Conservation (phyloP, 1,140 invertebrate species). For the Drosophila arawakana region DNA sequence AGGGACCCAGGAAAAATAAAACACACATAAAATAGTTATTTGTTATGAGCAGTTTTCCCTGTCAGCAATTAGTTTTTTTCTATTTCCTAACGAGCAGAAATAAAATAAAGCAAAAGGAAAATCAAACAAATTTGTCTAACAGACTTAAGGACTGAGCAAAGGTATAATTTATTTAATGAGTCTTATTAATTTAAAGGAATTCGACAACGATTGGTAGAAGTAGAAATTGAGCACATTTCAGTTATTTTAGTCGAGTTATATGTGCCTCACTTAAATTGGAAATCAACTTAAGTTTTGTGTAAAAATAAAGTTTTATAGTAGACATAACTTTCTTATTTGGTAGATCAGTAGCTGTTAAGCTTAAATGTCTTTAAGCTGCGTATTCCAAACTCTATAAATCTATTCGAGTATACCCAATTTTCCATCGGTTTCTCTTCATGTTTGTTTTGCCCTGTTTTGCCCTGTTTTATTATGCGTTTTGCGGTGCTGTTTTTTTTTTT, state of each 20-base stretch:
- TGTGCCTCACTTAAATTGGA: background rate
- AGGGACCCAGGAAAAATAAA: background rate
- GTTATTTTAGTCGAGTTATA: background rate
- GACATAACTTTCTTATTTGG: no score
- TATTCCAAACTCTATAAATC: background rate
- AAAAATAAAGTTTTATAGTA: no score
- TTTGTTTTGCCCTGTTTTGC: conserved; percentile 1
- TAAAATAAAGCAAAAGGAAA: background rate
- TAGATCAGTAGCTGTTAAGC: no score
- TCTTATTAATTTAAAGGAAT: background rate
- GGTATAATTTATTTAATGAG: conserved; percentile 1
- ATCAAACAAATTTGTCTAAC: conserved; percentile 2
- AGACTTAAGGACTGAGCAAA: background rate
- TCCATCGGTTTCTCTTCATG: background rate
- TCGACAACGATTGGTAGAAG: background rate
- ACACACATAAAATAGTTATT: conserved; percentile 4
- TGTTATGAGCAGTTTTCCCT: background rate
- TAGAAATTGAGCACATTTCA: background rate
- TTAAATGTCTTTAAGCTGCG: no score
- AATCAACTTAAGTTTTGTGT: background rate
- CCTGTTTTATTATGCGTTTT: conserved; percentile 12
- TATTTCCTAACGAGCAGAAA: conserved; percentile 2
- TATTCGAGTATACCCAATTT: background rate
- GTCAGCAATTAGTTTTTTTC: conserved; percentile 21
- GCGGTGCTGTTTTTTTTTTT: conserved; percentile 27